Evolutionary conservation across 1,140 invertebrate species (phyloP), one percentile per base, ranked within the genome.

Genomic region (Cyrtorhinus lividipennis): DNA sequence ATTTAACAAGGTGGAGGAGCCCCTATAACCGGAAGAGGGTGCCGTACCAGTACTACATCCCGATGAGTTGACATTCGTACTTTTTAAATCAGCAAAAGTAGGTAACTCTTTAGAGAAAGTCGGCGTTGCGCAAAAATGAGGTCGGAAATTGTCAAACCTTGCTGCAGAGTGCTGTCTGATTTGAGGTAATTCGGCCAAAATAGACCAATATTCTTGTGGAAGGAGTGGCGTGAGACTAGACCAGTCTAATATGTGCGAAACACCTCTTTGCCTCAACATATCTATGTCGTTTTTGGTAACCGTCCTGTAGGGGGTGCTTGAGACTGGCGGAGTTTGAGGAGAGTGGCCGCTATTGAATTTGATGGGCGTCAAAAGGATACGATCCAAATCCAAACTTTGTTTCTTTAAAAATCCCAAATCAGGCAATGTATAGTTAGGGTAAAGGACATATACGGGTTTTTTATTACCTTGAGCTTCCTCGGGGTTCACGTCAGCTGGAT

Each of bases 401-500:
- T 80, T 77, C 62, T 83, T 81, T 18, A 95, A 79, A 73, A 95
- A 95, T 61, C 83, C 86, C 58, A 94, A 78, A 75, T 94, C 88
- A 12, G 91, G 92, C 46, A 95, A 73, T 0, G 90, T 86, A 70
- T 95, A 95, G 74, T 90, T 92, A 15, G 92, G 92, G 77, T 92
- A 95, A 65, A 92, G 83, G 48, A 95, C 85, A 71, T 91, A 93
- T 13, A 94, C 85, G 2, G 88, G 86, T 62, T 80, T 81, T 68
- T 85, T 81, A 15, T 82, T 59, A 60, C 62, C 53, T 57, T 44
- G 15, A 13, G n/a, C n/a, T 25, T 62, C 24, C 27, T 65, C 22
- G 8, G 38, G 38, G 8, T 53, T 12, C 5, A 20, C 48, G 12
- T 12, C 48, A 53, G 48, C 48, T 20, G 48, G 8, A 8, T 38